Percentiles rank a stretch among this genome's conserved stretches.
Evolutionary conservation across 2,113 vertebrate species (phyloP).

Genomic region (Sinocyclocheilus rhinocerous): DNA sequence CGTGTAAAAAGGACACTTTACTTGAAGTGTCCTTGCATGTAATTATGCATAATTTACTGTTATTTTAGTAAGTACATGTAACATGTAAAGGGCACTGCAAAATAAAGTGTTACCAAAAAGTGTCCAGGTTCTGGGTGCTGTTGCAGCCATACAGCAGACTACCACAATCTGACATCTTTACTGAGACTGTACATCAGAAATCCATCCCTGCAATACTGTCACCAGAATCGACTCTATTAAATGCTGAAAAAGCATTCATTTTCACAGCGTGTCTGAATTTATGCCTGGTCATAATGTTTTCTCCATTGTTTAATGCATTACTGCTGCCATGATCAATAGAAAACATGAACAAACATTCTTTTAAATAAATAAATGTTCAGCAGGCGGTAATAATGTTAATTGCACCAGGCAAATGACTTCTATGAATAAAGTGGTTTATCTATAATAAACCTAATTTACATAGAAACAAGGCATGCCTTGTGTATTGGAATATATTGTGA

Average conservation of each 20-base stretch:
- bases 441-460: background rate
- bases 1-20: too few species aligned
- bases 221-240: background rate
- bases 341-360: background rate
- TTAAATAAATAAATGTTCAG: background rate
- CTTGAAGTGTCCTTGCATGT: too few species aligned
- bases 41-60: too few species aligned
- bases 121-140: background rate
- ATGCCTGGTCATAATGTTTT: background rate
- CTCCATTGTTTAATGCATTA: background rate
- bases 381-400: background rate
- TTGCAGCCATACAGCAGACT: background rate
- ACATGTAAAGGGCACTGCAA: too few species aligned
- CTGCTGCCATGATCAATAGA: background rate
- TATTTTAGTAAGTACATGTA: too few species aligned
- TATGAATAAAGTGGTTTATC: background rate
- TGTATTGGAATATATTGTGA: background rate
- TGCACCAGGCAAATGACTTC: background rate
- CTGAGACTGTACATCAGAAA: background rate
- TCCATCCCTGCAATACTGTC: background rate
- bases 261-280: background rate
- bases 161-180: background rate
- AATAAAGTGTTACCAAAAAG: background rate
- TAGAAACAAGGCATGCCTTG: background rate
- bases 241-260: background rate